Evolutionary conservation across 2,888 invertebrate genomes (phyloP), one percentile per base, ranked within the genome.

Genomic region (Poecilus cupreus): DNA sequence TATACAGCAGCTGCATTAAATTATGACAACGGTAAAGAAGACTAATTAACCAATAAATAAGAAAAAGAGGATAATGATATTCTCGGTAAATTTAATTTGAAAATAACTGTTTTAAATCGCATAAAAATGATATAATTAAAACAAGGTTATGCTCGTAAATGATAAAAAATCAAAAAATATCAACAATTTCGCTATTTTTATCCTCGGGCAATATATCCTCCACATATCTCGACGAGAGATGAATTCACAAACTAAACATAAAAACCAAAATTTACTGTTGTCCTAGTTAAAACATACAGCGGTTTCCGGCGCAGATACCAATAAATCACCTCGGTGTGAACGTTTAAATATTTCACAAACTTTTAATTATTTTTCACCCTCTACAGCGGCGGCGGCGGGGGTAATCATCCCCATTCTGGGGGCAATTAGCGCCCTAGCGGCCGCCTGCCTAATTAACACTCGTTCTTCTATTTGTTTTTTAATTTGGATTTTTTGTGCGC

Each of bases 291-390:
- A 46, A 72, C 46, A 72, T 72, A 72, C 49, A 46, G 24, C 8
- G 46, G n/a, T 22, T 72, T 72, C 72, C 72, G 26, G 46, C 2
- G 18, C 49, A 72, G 72, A 72, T 72, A 72, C 46, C 72, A 72
- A 72, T 72, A 72, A 46, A 72, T 72, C 49, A 46, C 11, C 4
- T 6, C 37, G 60, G 60, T 60, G 64, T 46, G 49, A 72, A 72
- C 46, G 49, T 49, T 72, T 46, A 72, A 72, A 70, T 70, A 26
- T 75, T 51, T 26, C 37, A 37, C 57, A 32, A 77, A 64, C 43
- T 77, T 77, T 77, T 77, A 77, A 77, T 77, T 77, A 77, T 77
- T 77, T 77, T 60, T 22, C 57, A 43, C 77, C 39, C 74, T 74
- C 3, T 13, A 16, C 32, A 26, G 32, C 6, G 20, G 18, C 11